Evolutionary conservation across 2,797 vertebrate genomes (phyloP).

Genomic region (Helostoma temminkii): DNA sequence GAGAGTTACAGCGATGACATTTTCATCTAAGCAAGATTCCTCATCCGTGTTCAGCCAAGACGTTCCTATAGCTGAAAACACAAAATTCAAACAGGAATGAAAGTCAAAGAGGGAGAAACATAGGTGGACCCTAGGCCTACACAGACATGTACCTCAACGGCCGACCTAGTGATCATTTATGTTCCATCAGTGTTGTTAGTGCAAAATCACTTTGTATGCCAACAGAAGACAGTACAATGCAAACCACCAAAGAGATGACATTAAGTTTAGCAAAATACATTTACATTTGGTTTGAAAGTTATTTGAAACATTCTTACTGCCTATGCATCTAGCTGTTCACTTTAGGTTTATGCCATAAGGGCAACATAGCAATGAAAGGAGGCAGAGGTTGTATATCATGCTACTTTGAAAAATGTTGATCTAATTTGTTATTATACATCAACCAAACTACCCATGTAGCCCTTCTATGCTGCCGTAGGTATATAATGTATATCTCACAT

Average conservation of each 20-base stretch:
- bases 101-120: conserved; percentile 62
- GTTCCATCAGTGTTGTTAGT: not conserved
- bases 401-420: conserved; percentile 12
- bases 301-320: conserved; percentile 31
- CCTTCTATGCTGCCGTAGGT: conserved; percentile 2
- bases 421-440: conserved; percentile 4
- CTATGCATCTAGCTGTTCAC: conserved; percentile 5
- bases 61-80: conserved; percentile 77
- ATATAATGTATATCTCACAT: conserved; percentile 13
- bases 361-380: conserved; percentile 16
- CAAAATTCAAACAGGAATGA: conserved; percentile 64
- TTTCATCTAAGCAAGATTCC: conserved; percentile 76
- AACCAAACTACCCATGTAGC: conserved; percentile 10
- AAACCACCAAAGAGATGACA: not conserved
- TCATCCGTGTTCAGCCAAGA: conserved; percentile 75
- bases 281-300: conserved; percentile 9
- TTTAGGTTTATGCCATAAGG: conserved; percentile 1
- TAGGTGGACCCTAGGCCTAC: not conserved
- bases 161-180: not conserved
- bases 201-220: not conserved
- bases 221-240: not conserved
- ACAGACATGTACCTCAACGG: not conserved
- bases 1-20: conserved; percentile 72
- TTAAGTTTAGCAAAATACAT: not conserved
- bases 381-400: conserved; percentile 15